phyloP scores from a whole-genome alignment of 92 coral and sea anemone species.

The Porites lobata region DNA sequence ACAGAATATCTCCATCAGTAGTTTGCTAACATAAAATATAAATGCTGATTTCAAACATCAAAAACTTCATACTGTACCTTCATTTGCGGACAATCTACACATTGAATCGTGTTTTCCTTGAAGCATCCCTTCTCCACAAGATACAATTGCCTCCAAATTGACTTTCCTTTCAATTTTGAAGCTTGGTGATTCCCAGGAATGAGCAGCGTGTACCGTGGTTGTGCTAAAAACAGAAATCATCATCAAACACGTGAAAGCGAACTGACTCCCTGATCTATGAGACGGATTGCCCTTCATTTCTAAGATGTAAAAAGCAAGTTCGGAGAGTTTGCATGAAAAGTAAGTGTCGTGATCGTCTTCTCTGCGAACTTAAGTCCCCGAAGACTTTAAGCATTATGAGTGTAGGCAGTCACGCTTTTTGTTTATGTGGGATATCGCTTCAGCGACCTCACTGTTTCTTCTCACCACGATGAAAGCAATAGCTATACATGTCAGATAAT shows the following conservation, averaged over 20 bases:
- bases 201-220: background rate
- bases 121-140: conserved; percentile 33
- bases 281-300: conserved; percentile 3
- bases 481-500: conserved; percentile 52
- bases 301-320: background rate
- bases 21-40: background rate
- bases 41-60: background rate
- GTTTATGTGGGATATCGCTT: conserved; percentile 27
- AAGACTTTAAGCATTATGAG: background rate
- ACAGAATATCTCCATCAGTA: background rate
- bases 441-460: background rate
- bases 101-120: background rate
- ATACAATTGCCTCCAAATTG: conserved; percentile 11
- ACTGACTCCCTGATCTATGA: background rate
- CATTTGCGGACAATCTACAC: background rate
- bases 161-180: conserved; percentile 21
- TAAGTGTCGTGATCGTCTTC: background rate
- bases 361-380: background rate
- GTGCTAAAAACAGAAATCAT: background rate
- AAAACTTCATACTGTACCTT: conserved; percentile 22
- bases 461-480: conserved; percentile 15
- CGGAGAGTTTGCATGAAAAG: background rate
- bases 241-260: conserved; percentile 20
- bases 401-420: conserved; percentile 37
- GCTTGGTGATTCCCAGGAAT: conserved; percentile 10